Percentiles rank a stretch among this genome's conserved stretches.
Conservation (phyloP, 2,797 vertebrate species). For the Oreochromis grahami region DNA sequence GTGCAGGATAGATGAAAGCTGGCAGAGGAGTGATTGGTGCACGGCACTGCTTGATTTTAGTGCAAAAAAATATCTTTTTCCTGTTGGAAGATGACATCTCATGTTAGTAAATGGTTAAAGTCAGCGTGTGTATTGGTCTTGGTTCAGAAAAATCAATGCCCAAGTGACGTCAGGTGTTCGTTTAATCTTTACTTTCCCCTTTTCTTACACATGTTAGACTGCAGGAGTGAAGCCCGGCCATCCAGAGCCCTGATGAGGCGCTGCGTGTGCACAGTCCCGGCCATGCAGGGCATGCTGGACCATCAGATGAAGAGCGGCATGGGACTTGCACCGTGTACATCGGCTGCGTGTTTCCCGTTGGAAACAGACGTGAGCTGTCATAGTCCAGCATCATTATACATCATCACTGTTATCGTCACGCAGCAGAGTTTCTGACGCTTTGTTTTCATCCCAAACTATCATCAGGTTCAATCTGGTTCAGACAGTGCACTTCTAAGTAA, state of each 20-base stretch:
- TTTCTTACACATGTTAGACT: constrained; percentile 15
- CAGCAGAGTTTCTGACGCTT: neutral
- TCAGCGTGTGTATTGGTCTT: constrained; percentile 1
- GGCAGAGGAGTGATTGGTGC: constrained; percentile 41
- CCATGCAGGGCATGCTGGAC: constrained; percentile 68
- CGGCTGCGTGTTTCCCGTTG: constrained; percentile 21
- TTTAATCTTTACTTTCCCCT: neutral
- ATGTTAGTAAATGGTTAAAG: constrained; percentile 61
- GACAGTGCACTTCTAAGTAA: constrained; percentile 74
- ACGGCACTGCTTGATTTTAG: constrained; percentile 21
- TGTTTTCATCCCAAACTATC: constrained; percentile 20
- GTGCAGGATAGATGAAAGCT: constrained; percentile 33
- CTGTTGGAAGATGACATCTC: constrained; percentile 72
- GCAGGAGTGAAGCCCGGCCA: constrained; percentile 26
- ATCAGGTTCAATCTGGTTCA: constrained; percentile 24
- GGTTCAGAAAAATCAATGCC: constrained; percentile 40
- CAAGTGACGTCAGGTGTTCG: constrained; percentile 10
- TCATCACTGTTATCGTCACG: neutral
- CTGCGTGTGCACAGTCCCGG: constrained; percentile 64
- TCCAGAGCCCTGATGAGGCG: constrained; percentile 64
- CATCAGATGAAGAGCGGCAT: constrained; percentile 47
- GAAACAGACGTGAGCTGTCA: constrained; percentile 34
- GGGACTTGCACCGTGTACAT: constrained; percentile 36
- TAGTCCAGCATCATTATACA: constrained; percentile 22
- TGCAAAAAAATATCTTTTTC: constrained; percentile 39